Percentiles rank a stretch among this genome's conserved stretches.
Evolutionary conservation across 1,140 invertebrate genomes (phyloP).

Genomic region (Streblospio benedicti): DNA sequence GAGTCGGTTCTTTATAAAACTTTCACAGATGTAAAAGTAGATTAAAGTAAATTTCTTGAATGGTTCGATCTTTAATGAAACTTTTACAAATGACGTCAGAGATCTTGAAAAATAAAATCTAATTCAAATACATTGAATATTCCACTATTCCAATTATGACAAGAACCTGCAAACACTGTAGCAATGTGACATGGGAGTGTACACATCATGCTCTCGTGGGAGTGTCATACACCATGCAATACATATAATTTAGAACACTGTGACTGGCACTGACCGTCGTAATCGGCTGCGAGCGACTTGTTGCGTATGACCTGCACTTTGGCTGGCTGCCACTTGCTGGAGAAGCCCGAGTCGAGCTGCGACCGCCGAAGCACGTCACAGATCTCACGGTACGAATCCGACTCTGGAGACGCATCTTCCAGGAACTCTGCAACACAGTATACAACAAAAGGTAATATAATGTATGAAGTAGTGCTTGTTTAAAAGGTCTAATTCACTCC

Average conservation of each 20-base stretch:
- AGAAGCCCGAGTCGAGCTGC: slow-evolving; percentile 6
- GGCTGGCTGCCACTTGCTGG: slow-evolving; percentile 11
- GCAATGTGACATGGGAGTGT: neutral
- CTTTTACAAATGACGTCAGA: too few relatives aligned
- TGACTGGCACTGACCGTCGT: slow-evolving; percentile 1
- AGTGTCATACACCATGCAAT: neutral
- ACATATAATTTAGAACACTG: neutral
- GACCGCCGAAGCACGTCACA: slow-evolving; percentile 4
- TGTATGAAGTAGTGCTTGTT: too few relatives aligned
- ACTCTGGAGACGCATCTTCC: too few relatives aligned
- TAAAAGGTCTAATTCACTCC: too few relatives aligned
- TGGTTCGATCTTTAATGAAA: too few relatives aligned
- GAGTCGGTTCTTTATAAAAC: too few relatives aligned
- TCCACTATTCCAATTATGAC: neutral
- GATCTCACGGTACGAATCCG: too few relatives aligned
- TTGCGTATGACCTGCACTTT: slow-evolving; percentile 12
- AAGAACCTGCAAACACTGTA: neutral
- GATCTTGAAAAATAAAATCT: neutral
- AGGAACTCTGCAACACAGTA: too few relatives aligned
- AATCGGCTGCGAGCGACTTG: neutral
- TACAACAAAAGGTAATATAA: too few relatives aligned
- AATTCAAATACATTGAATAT: neutral
- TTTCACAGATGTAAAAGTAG: too few relatives aligned
- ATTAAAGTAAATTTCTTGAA: too few relatives aligned
- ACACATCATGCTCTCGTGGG: neutral